Conservation (phyloP, 2,888 invertebrate species). For the Amphipyra berbera region DNA sequence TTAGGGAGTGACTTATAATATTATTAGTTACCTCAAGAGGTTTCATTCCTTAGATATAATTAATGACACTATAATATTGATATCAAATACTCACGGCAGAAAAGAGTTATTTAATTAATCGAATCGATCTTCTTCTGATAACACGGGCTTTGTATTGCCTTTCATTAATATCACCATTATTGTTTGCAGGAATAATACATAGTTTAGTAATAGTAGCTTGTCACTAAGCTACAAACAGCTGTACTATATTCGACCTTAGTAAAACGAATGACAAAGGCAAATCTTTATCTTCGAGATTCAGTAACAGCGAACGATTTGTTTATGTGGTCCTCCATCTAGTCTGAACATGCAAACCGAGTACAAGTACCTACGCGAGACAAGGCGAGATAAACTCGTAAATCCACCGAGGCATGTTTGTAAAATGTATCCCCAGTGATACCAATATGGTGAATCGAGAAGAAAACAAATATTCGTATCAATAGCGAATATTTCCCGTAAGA, state of each 20-base stretch:
- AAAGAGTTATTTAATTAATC: too few relatives aligned
- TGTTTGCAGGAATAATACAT: too few relatives aligned
- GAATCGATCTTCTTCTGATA: too few relatives aligned
- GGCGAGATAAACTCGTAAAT: slow-evolving; percentile 59
- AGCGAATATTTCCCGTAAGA: slow-evolving; percentile 75
- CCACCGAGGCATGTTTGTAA: slow-evolving; percentile 64
- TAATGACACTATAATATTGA: too few relatives aligned
- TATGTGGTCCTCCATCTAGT: slow-evolving; percentile 7
- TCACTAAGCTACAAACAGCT: too few relatives aligned
- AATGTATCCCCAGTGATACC: slow-evolving; percentile 73
- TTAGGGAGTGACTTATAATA: neutral
- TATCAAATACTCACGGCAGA: too few relatives aligned
- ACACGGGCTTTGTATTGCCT: too few relatives aligned
- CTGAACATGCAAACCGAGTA: slow-evolving; percentile 18
- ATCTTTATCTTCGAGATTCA: slow-evolving; percentile 14
- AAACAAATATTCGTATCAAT: slow-evolving; percentile 81
- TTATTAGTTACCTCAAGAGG: too few relatives aligned
- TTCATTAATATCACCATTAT: too few relatives aligned
- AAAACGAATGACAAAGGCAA: neutral
- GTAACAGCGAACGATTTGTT: slow-evolving; percentile 21
- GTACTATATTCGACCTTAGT: neutral
- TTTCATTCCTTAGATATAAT: too few relatives aligned
- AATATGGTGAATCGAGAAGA: slow-evolving; percentile 64
- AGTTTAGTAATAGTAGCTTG: too few relatives aligned
- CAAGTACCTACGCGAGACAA: slow-evolving; percentile 20